phyloP scores from a whole-genome alignment of 2,888 invertebrate species.

The Crepidodera aurea region DNA sequence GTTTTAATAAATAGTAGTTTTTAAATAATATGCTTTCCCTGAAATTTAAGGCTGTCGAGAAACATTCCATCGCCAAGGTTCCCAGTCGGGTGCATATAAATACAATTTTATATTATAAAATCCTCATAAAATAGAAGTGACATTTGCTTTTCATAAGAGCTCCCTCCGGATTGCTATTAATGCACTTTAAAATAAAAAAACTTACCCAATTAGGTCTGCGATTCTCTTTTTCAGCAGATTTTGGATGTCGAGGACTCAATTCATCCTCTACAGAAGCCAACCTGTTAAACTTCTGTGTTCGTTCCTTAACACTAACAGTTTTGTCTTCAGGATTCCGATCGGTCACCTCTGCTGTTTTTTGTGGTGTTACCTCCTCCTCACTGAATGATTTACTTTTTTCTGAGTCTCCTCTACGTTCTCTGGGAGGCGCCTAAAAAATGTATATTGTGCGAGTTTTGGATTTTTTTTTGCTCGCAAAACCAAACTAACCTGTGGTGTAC shows the following conservation, averaged over 20 bases:
- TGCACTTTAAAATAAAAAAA: no score
- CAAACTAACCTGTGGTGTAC: constrained; percentile 54
- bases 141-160: no score
- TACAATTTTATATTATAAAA: no score
- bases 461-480: no score
- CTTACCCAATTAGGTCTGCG: constrained; percentile 71
- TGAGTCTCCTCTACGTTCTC: constrained; percentile 62
- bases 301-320: constrained; percentile 88
- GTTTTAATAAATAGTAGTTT: no score
- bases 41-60: no score
- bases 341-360: no score
- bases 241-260: constrained; percentile 63
- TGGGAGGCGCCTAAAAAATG: constrained; percentile 63
- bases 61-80: no score
- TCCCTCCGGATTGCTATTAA: no score
- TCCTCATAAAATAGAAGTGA: no score
- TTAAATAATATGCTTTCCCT: no score
- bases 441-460: not conserved
- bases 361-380: constrained; percentile 44
- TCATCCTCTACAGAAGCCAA: constrained; percentile 84
- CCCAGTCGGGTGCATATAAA: no score
- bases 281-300: constrained; percentile 91
- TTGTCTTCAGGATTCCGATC: constrained; percentile 61
- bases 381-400: constrained; percentile 54
- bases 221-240: constrained; percentile 57